These are phyloP conservation scores for Parauchenoglanis punctatus DNA, from an alignment of 2,797 vertebrate genomes.

Conservation along the genomic window DNA sequence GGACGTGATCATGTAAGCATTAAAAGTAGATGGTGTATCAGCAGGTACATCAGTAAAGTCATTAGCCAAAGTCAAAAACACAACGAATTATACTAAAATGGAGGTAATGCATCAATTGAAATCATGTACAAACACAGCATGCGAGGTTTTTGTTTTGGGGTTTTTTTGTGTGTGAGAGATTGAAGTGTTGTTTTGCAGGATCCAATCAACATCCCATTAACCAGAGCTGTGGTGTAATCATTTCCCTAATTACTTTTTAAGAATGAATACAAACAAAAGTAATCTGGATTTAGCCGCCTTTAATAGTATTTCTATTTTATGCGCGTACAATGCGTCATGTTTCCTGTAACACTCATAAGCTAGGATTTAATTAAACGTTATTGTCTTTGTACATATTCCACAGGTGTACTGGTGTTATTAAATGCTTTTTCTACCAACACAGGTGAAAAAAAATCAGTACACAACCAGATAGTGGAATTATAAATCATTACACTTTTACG, in stretches of 20 bases:
- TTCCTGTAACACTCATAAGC: background rate
- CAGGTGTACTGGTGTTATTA: background rate
- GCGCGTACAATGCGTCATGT: background rate
- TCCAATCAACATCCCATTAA: constrained; percentile 25
- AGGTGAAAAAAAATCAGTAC: background rate
- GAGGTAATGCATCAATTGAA: background rate
- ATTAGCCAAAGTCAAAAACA: constrained; percentile 23
- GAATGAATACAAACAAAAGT: constrained; percentile 1
- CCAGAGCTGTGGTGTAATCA: background rate
- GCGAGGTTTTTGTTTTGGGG: background rate
- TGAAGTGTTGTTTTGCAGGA: constrained; percentile 17
- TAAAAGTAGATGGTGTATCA: constrained; percentile 8
- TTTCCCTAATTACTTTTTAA: constrained; percentile 21
- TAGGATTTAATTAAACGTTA: constrained; percentile 1
- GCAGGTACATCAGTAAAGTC: background rate
- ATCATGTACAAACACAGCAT: background rate
- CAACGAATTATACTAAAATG: background rate
- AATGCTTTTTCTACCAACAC: background rate
- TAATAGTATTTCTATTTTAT: constrained; percentile 6
- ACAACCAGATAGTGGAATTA: background rate
- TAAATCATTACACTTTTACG: background rate
- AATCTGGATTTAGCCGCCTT: constrained; percentile 7
- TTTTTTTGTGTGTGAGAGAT: background rate
- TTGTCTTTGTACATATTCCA: background rate
- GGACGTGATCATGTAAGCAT: background rate